A percentile compares a stretch with the other conserved stretches of the same genome.
phyloP scores from a whole-genome alignment of 2,888 invertebrate genomes.

The Mythimna pallens region DNA sequence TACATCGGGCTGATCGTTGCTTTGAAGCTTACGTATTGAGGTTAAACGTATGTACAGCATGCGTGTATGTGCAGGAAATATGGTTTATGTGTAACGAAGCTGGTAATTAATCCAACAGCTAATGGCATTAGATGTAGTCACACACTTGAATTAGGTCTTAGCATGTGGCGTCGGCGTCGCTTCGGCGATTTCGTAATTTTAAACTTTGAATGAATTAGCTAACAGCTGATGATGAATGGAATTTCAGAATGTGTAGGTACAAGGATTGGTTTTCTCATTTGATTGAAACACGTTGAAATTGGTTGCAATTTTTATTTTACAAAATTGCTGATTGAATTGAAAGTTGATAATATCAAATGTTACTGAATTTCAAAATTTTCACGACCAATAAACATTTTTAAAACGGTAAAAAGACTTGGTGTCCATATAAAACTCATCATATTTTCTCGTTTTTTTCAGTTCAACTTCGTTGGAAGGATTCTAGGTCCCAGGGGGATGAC shows the following conservation, averaged over 20 bases:
- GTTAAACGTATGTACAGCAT: constrained; percentile 79
- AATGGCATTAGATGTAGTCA: constrained; percentile 77
- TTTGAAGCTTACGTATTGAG: constrained; percentile 85
- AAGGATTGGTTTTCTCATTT: constrained; percentile 9
- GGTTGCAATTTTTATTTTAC: neutral
- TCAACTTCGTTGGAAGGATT: constrained; percentile 99
- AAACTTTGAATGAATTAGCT: constrained; percentile 58
- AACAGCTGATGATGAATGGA: constrained; percentile 55
- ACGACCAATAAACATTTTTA: neutral
- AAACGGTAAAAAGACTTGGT: neutral
- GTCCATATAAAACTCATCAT: constrained; percentile 3
- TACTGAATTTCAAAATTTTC: neutral
- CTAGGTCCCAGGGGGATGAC: constrained; percentile 99
- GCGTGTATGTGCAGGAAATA: constrained; percentile 79
- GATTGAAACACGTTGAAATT: neutral
- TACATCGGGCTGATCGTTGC: constrained; percentile 82
- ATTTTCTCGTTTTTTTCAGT: constrained; percentile 92
- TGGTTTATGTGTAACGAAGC: constrained; percentile 82
- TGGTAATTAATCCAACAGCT: constrained; percentile 84
- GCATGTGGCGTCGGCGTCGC: constrained; percentile 55
- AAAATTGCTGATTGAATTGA: neutral
- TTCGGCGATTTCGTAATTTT: constrained; percentile 65
- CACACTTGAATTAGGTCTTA: constrained; percentile 67
- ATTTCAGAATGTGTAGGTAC: constrained; percentile 19
- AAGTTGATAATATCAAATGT: neutral